Conservation (phyloP, 2,888 invertebrate genomes). For the Aleiodes leptofemur region DNA sequence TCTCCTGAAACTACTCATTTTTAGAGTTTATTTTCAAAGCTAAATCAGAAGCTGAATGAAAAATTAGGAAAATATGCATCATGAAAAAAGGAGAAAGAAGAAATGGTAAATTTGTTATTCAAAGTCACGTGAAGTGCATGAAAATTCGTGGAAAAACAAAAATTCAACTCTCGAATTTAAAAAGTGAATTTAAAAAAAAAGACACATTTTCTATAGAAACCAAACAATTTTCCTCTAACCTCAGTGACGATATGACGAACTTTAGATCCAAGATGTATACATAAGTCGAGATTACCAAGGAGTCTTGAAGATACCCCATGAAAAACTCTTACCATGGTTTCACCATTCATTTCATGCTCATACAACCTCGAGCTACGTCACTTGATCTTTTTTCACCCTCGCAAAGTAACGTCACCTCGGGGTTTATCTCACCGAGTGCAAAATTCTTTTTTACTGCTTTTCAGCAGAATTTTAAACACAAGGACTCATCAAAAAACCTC, state of each 20-base stretch:
- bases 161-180: neutral
- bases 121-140: conserved; percentile 14
- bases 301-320: conserved; percentile 13
- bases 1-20: neutral
- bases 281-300: conserved; percentile 39
- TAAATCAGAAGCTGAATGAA: no score
- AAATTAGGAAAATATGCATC: neutral
- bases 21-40: conserved; percentile 1
- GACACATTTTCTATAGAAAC: conserved; percentile 29
- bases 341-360: conserved; percentile 45
- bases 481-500: no score
- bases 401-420: neutral
- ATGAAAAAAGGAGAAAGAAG: neutral
- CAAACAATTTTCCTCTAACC: neutral
- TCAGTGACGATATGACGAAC: conserved; percentile 35
- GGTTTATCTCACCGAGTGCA: conserved; percentile 1
- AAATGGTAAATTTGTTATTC: conserved; percentile 29
- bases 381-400: conserved; percentile 24
- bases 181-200: neutral
- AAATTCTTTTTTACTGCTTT: neutral
- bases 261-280: neutral
- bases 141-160: neutral
- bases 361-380: conserved; percentile 35
- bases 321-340: conserved; percentile 42
- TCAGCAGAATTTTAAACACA: no score